Conservation (phyloP, 2,888 invertebrate genomes). For the Osedax frankpressi region DNA sequence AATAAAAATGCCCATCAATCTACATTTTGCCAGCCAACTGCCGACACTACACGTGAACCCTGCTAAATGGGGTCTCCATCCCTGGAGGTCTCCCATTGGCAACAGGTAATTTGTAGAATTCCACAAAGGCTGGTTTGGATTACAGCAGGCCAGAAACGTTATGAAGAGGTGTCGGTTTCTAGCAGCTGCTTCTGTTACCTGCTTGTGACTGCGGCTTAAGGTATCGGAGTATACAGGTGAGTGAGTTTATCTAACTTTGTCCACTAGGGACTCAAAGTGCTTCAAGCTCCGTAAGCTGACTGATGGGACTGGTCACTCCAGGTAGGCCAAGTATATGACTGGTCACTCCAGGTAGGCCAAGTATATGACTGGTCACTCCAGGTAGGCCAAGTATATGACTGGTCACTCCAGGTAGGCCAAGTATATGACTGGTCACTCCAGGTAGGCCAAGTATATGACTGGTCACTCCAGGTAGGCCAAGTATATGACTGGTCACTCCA, state of each 20-base stretch:
- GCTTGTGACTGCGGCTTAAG: neutral
- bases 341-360: no score
- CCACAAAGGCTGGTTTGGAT: neutral
- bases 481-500: no score
- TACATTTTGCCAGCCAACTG: neutral
- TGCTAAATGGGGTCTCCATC: slow-evolving; percentile 7
- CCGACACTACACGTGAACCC: neutral
- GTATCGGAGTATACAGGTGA: neutral
- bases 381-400: no score
- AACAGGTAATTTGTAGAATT: no score
- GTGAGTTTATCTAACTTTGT: neutral
- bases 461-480: no score
- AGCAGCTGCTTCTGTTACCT: slow-evolving; percentile 1
- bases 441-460: no score
- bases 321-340: no score
- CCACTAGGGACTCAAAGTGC: neutral
- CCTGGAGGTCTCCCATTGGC: neutral
- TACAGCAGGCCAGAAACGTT: neutral
- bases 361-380: no score
- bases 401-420: no score
- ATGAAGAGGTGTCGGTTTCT: neutral
- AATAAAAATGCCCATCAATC: slow-evolving; percentile 5
- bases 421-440: no score
- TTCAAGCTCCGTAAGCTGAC: neutral
- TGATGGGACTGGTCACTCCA: no score